Conservation (phyloP, 2,113 vertebrate species). For the Microcebus jonahi region DNA sequence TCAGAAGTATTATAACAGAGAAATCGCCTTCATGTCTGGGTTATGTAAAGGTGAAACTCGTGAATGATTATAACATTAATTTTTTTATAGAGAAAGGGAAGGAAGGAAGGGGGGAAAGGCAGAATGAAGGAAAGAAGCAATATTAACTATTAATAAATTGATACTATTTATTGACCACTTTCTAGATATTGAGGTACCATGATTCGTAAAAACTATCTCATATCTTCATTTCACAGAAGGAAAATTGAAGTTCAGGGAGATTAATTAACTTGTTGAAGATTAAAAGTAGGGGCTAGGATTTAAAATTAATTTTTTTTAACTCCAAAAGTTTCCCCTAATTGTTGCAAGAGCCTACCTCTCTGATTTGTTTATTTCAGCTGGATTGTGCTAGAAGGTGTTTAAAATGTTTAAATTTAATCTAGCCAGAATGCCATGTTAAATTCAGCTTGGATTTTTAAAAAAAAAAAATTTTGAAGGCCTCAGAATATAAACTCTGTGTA, state of each 20-base stretch:
- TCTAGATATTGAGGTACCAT: neutral
- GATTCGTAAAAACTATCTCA: neutral
- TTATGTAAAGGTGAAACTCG: neutral
- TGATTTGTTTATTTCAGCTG: neutral
- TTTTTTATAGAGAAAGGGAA: neutral
- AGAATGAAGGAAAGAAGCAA: neutral
- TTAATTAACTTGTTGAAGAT: neutral
- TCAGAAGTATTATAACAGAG: neutral
- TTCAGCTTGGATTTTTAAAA: neutral
- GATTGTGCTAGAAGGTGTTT: neutral
- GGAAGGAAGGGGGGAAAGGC: neutral
- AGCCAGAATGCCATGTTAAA: slow-evolving; percentile 5
- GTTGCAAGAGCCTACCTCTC: neutral
- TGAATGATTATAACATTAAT: neutral
- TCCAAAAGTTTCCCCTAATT: neutral
- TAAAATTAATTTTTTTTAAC: neutral
- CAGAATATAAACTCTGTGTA: neutral
- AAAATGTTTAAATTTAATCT: neutral
- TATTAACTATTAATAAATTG: neutral
- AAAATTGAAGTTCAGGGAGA: neutral
- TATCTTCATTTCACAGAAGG: neutral
- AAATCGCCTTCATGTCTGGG: neutral
- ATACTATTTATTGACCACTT: neutral
- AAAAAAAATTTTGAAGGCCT: neutral
- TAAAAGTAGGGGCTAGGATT: neutral